A percentile compares a stretch with the other conserved stretches of the same genome.
These are phyloP conservation scores for Vulpes ferrilata DNA, from an alignment of 2,113 vertebrate genomes.

Conservation along the genomic window DNA sequence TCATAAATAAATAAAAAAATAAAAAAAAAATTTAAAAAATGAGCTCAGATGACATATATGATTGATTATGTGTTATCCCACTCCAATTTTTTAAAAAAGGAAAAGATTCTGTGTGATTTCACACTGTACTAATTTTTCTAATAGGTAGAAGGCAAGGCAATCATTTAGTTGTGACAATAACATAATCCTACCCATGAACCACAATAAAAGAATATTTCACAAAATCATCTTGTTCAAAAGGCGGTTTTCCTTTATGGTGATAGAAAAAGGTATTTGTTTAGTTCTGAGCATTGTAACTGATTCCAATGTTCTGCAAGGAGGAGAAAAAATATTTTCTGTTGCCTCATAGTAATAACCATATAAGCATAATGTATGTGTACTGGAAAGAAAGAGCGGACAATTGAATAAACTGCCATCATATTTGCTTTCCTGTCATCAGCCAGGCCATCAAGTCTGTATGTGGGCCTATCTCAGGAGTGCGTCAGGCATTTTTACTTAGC, in stretches of 20 bases:
- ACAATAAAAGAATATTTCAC: conserved; percentile 50
- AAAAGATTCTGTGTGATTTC: conserved; percentile 66
- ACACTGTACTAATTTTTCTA: conserved; percentile 69
- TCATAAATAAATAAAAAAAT: too few relatives aligned
- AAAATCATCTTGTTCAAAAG: conserved; percentile 55
- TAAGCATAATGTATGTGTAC: not conserved
- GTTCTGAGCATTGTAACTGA: not conserved
- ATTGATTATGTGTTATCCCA: conserved; percentile 76
- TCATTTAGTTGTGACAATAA: conserved; percentile 73
- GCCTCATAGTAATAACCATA: not conserved
- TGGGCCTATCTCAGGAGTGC: too few relatives aligned
- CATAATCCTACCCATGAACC: conserved; percentile 31
- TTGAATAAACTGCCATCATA: not conserved
- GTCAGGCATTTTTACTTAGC: not conserved
- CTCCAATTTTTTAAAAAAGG: conserved; percentile 64
- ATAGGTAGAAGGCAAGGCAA: conserved; percentile 65
- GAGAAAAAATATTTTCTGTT: conserved; percentile 4
- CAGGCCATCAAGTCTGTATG: not conserved
- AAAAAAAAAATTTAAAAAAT: too few relatives aligned
- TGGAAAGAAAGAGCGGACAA: not conserved
- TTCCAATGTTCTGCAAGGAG: not conserved
- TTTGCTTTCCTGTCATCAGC: not conserved
- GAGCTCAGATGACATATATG: not conserved
- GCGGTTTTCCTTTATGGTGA: conserved; percentile 16
- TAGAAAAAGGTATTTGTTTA: conserved; percentile 21